A percentile compares a stretch with the other conserved stretches of the same genome.
phyloP scores from a whole-genome alignment of 2,113 vertebrate genomes.

The Silurus meridionalis region DNA sequence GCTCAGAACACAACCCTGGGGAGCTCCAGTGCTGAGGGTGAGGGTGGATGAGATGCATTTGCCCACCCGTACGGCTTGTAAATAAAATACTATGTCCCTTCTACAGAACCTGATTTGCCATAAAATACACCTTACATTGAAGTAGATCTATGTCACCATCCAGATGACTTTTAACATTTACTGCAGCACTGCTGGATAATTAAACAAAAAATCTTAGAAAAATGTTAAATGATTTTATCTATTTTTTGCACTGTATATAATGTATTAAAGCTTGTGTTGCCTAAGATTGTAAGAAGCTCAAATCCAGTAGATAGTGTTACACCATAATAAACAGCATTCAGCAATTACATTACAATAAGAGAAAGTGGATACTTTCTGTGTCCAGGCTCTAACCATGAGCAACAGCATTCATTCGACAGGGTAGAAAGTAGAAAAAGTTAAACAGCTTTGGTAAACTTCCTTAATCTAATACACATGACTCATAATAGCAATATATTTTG shows the following conservation, averaged over 20 bases:
- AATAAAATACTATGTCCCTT: no score
- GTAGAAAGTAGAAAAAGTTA: no score
- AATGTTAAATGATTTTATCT: neutral
- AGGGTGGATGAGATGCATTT: no score
- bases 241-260: neutral
- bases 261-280: neutral
- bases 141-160: neutral
- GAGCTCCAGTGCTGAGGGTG: no score
- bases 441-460: no score
- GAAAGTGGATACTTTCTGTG: neutral
- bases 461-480: no score
- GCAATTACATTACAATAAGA: neutral
- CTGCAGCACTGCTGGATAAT: neutral
- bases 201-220: neutral
- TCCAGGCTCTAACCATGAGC: no score
- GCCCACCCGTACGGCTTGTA: no score
- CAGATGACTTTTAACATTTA: neutral
- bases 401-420: no score
- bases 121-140: neutral
- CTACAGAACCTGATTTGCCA: neutral
- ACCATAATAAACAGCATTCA: neutral
- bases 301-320: constrained; percentile 29
- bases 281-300: no score
- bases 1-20: no score
- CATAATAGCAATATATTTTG: no score